Base-by-base conservation (phyloP, 2,888 invertebrate species). In the Acronicta leporina region DNA sequence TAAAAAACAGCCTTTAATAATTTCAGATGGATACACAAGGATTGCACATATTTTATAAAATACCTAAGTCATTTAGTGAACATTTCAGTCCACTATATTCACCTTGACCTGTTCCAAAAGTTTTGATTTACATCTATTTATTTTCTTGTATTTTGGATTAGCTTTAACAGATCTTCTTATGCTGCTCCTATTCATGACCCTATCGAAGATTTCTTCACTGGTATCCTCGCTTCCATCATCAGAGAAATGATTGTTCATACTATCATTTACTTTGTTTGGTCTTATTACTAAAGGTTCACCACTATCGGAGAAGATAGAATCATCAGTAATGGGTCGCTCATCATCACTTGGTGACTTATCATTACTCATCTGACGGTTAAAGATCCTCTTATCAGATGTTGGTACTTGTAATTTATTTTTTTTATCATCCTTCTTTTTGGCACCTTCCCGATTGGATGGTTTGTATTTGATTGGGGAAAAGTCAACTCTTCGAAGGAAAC, bases 121-220 rank as follows among this genome's bases (percentile, higher is more conserved):
- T 75, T 94, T 94, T 0, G 94, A 93, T 84, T 94, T 94, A 42
- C 85, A 86, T 77, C 94, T 83, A 78, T 88, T 94, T 46, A 94
- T 94, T 81, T 94, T 94, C 73, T 94, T 94, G 71, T 94, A 94
- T 72, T 94, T 94, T n/a, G 94, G 94, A 71, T 94, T 94, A 0
- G 92, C 92, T 85, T 94, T 94, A 2, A 94, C 91, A 1, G 94
- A 94, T 76, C 91, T 82, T 77, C 94, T 84, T 14, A 92, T 83
- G 65, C 94, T 94, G 66, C 88, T 94, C 77, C 94, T 89, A 0
- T 89, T 88, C 94, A 94, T 94, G 0, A 94, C 94, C 75, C 94
- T 85, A 41, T 94, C 92, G 58, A 94, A 94, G 47, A 91, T 84
- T 83, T 94, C 94, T 85, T 94, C 94, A 87, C 94, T 93, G 74